Evolutionary conservation across 2,113 vertebrate species (phyloP), one percentile per base, ranked within the genome.

Genomic region (Crotophaga sulcirostris): DNA sequence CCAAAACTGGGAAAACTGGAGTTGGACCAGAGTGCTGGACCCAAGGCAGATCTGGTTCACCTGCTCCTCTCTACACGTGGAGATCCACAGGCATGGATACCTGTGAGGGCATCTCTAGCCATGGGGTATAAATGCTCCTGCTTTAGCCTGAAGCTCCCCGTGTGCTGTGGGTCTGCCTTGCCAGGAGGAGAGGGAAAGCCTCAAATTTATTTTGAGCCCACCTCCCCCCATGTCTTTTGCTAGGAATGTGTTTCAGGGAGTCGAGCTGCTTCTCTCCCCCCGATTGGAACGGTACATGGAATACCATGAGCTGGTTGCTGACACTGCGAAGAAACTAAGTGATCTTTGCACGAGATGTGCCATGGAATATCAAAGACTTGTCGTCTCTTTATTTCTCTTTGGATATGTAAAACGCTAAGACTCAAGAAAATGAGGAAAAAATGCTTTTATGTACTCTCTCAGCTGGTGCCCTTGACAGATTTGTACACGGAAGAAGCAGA

Each of bases 271-370:
- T 45, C 77, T 58, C 47, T 55, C 59, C 73, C 68, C 42, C 13
- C 1, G 1, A 1, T 42, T 31, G 1, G 0, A 12, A 10, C 2
- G 4, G 55, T 8, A 68, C 26, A 54, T 0, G 1, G 47, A 8
- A 38, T 2, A 5, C 10, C 5, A 0, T 8, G 42, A 76, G 78
- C 31, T 56, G 81, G 33, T 5, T 31, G 83, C 38, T 59, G 84
- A 45, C 77, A 45, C 58, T 24, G 0, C 1, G 0, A 40, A 47
- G 34, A 23, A 63, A 28, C 23, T 1, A 4, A 31, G 81, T 74
- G 82, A 89, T 90, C 26, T 60, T 11, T 19, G 76, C 72, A 75
- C 7, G 12, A 40, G 64, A n/a, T 33, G 63, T 54, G 36, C 68
- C 62, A 13, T 1, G 6, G 63, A 29, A 58, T 87, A 45, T 45